These are phyloP conservation scores for Geococcyx californianus DNA, from an alignment of 2,113 vertebrate genomes.

Conservation along the genomic window DNA sequence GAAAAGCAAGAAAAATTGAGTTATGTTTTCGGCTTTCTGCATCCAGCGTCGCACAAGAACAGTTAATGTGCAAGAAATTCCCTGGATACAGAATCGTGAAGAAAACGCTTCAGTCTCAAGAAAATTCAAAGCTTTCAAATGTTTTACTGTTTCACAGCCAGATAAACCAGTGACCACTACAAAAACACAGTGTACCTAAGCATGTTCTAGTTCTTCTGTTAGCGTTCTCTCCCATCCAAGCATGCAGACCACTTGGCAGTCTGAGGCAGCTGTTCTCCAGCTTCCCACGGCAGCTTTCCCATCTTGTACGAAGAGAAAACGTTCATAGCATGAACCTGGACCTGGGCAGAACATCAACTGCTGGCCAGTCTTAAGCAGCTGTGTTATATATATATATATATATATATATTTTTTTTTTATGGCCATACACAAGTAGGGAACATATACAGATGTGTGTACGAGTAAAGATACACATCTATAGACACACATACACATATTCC, in stretches of 20 bases:
- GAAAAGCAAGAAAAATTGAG: not conserved
- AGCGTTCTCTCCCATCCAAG: not conserved
- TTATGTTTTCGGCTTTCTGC: not conserved
- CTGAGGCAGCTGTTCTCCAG: not conserved
- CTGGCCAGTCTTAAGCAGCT: not conserved
- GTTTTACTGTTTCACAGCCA: not conserved
- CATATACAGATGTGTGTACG: not conserved
- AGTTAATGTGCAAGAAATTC: slow-evolving; percentile 3
- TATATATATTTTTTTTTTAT: not conserved
- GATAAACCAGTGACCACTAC: not conserved
- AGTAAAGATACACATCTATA: not conserved
- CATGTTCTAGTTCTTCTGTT: not conserved
- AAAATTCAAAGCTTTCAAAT: slow-evolving; percentile 9
- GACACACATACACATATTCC: not conserved
- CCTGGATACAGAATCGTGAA: not conserved
- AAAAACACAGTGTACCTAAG: not conserved
- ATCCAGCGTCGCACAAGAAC: not conserved
- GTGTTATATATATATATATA: not conserved
- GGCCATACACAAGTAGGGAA: not conserved
- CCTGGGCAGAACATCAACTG: not conserved
- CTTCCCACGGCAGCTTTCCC: not conserved
- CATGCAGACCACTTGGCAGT: not conserved
- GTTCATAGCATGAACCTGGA: not conserved
- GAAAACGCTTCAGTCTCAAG: not conserved
- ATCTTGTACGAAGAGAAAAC: not conserved